Base-by-base conservation (phyloP, 2,888 invertebrate genomes). In the Lasioglossum calceatum region DNA sequence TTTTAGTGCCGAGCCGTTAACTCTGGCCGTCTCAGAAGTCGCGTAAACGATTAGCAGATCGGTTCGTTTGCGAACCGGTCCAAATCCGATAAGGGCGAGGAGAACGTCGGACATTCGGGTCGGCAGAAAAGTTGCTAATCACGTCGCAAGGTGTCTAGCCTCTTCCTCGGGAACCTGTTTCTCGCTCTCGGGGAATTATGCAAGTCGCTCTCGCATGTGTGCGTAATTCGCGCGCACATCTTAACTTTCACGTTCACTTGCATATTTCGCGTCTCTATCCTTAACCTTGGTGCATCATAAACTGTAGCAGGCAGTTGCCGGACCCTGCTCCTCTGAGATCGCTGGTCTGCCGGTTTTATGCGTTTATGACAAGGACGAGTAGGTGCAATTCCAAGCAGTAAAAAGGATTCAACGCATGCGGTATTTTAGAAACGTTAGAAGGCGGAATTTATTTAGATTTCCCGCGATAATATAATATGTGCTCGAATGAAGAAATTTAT, bases 261-360 rank as follows among this genome's bases (percentile, higher is more conserved):
- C 64, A 77, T n/a, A 71, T 86, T 73, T 42, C 71, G 50, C 87
- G 50, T 78, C n/a, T 88, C 36, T 88, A 88, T 88, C 87, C 87
- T 88, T 88, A 80, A 86, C 87, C 86, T 86, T 86, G 79, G 23
- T 47, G 70, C 67, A 14, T 50, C 42, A 27, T 58, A 67, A 70
- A 54, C 75, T 67, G n/a, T 14, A 27, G 54, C 74, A 54, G 14
- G 74, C 74, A 54, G 36, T 7, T 36, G 36, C 1, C 54, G 14
- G 23, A 74, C 32, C 54, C n/a, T n/a, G 58, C 4, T 58, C 12
- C 58, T 12, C 58, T 1, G 42, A 42, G n/a, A 23, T 23, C 36
- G 19, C 36, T 36, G 19, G 2, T 1, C 64, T 0, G 7, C 58
- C 4, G n/a, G 12, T 4, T 58, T n/a, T 4, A n/a, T 58, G 58